Percentiles rank a stretch among this genome's conserved stretches.
These are phyloP conservation scores for Numenius phaeopus DNA, from an alignment of 2,797 vertebrate genomes.

Conservation along the genomic window DNA sequence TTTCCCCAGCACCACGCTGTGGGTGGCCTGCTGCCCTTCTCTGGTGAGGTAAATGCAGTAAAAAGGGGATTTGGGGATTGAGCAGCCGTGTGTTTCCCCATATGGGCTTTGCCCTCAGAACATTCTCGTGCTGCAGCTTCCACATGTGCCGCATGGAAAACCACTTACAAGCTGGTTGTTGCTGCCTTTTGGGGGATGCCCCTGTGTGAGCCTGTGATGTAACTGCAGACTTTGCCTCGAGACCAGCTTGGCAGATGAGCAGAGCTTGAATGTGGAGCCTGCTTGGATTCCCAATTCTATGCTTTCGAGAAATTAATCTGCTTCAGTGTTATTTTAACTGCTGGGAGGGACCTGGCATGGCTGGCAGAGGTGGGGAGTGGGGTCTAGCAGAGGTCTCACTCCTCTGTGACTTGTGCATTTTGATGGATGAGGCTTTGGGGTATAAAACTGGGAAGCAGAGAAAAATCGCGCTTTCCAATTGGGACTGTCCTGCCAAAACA, in stretches of 20 bases:
- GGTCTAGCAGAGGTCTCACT: neutral
- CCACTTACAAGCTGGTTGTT: neutral
- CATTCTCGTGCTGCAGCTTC: neutral
- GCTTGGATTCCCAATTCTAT: neutral
- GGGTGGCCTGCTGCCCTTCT: slow-evolving; percentile 19
- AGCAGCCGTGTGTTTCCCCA: neutral
- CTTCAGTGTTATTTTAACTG: neutral
- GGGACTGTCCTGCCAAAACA: neutral
- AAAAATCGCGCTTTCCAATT: neutral
- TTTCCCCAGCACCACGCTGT: neutral
- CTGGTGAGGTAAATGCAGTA: neutral
- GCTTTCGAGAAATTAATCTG: neutral
- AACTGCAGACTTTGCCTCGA: neutral
- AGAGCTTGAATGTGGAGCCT: neutral
- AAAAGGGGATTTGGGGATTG: neutral
- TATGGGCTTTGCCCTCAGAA: neutral
- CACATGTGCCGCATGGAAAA: neutral
- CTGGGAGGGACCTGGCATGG: neutral
- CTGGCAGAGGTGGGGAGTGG: neutral
- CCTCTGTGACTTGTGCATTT: neutral
- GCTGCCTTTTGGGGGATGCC: neutral
- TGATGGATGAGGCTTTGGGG: neutral
- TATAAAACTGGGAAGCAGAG: neutral
- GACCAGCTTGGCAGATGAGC: neutral
- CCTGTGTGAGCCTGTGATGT: neutral